phyloP scores from a whole-genome alignment of 1,140 invertebrate species.

The Coelopa frigida region DNA sequence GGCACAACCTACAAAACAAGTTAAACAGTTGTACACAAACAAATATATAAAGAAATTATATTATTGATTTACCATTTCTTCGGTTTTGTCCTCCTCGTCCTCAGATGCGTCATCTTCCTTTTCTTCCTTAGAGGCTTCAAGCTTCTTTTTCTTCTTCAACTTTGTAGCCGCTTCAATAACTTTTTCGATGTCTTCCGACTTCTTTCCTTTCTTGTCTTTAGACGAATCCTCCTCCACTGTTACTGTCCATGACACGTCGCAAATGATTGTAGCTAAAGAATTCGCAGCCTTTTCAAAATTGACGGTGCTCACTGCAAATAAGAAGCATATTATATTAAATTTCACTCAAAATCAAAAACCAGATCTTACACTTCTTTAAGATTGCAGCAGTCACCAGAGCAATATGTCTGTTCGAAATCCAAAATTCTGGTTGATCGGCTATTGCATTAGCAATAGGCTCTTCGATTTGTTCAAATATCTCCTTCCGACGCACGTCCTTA shows the following conservation, averaged over 20 bases:
- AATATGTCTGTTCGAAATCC: conserved; percentile 62
- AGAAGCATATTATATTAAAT: conserved; percentile 7
- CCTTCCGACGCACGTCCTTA: conserved; percentile 58
- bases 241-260: conserved; percentile 43
- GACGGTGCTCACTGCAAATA: conserved; percentile 24
- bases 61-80: conserved; percentile 1
- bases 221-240: conserved; percentile 20
- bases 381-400: conserved; percentile 65
- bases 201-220: conserved; percentile 20
- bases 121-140: not conserved
- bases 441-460: conserved; percentile 58
- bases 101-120: conserved; percentile 20
- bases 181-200: conserved; percentile 27
- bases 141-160: conserved; percentile 17
- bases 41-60: conserved; percentile 40
- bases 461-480: conserved; percentile 63
- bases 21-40: conserved; percentile 34
- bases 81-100: conserved; percentile 18
- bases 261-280: conserved; percentile 46
- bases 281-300: conserved; percentile 42
- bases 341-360: conserved; percentile 1
- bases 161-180: conserved; percentile 30
- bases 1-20: conserved; percentile 1
- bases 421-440: conserved; percentile 53
- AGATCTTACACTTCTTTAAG: conserved; percentile 54